Evolutionary conservation across 2,888 invertebrate species (phyloP), one percentile per base, ranked within the genome.

Genomic region (Acrocyrtus sp.): DNA sequence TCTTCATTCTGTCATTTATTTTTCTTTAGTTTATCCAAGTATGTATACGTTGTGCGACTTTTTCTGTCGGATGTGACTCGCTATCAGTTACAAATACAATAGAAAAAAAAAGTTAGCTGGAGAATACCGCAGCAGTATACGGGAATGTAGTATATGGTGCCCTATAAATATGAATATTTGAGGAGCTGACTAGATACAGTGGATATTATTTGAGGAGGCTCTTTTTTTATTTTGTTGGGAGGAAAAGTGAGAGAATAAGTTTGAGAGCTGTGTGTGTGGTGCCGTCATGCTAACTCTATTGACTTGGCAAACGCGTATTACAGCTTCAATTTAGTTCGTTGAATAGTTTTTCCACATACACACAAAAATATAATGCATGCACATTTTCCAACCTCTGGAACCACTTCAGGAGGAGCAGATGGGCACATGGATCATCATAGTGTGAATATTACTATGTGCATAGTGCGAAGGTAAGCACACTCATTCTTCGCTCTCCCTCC

Each of bases 281-380:
- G 72, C 56, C 72, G n/a, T 65, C 60, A 53, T 72, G 65, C 51
- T 60, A 70, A 63, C 63, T 70, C 66, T 65, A 72, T 72, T 72
- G 72, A 72, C 66, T 72, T 72, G 65, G 66, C 72, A 66, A 61
- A 54, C 62, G 66, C 51, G 63, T 63, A 72, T 72, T 72, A 72
- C 57, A 53, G 50, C 58, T 47, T 45, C 60, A 58, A 26, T 54
- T 63, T 34, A 15, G 5, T 29, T 19, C 29, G 15, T 27, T 26
- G 6, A 6, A n/a, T 53, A 21, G 22, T 58, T 63, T 43, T 43
- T 58, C n/a, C 45, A 60, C 53, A n/a, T n/a, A n/a, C n/a, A n/a
- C n/a, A n/a, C n/a, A n/a, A n/a, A 39, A 4, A 47, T 39, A 60
- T 34, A 43, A 63, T 70, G 15, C 54, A 45, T 65, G 45, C 39